Base-by-base conservation (phyloP, 2,888 invertebrate species). In the Tetanocera ferruginea region DNA sequence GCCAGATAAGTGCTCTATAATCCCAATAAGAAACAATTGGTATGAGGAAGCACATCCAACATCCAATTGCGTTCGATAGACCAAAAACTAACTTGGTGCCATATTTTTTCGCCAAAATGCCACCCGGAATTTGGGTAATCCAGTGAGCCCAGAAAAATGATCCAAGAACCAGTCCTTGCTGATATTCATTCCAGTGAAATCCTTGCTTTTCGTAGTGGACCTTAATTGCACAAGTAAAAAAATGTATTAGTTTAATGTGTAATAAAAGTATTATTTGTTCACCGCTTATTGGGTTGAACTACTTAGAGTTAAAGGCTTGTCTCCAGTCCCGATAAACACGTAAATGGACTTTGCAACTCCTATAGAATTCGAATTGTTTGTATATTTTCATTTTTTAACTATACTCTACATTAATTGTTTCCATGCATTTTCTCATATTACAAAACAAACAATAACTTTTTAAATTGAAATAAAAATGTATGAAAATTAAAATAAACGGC, bases 91-190 rank as follows among this genome's bases (percentile, higher is more conserved):
- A 85, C 87, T 95, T 95, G 0, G 94, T 94, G 0, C 95, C 95
- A 84, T 93, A 93, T 81, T 91, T 92, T 77, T 92, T 91, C 0
- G 94, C 93, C 71, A 95, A 84, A 76, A 93, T 89, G 37, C 95
- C 95, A 37, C 95, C 95, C 0, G 95, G 95, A 49, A 95, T 89
- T 88, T 95, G 95, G 0, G 93, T 92, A 0, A 93, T 67, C 92
- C 94, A 94, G 84, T 95, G 94, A 1, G 94, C 88, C 93, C 94
- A 95, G 87, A 93, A 95, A 85, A 94, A 95, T 0, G 93, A 92
- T 0, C 94, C 93, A 76, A 95, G 87, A 9, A 93, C 90, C 55
- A 92, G 83, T 9, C 93, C 93, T 86, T 93, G 94, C 76, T 93
- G 90, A 82, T 92, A 91, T 83, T 93, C 93, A 84, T 92, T 92